Percentiles rank a stretch among this genome's conserved stretches.
phyloP scores from a whole-genome alignment of 2,888 invertebrate species.

The Drosophila barbarae region DNA sequence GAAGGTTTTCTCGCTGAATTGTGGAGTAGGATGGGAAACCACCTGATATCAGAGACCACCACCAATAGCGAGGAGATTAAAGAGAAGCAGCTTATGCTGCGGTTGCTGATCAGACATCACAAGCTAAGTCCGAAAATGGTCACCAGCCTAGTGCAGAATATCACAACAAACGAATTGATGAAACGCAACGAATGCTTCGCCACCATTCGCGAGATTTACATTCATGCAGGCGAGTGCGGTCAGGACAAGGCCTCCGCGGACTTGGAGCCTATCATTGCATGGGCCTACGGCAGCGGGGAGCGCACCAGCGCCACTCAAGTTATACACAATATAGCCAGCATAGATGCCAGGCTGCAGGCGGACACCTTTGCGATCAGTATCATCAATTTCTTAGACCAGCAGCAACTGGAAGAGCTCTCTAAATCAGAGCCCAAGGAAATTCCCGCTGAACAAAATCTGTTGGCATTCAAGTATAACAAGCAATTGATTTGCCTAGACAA shows the following conservation, averaged over 20 bases:
- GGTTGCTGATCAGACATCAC: constrained; percentile 58
- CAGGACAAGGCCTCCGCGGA: constrained; percentile 67
- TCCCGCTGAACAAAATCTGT: constrained; percentile 33
- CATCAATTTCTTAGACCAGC: constrained; percentile 73
- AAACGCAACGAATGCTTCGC: constrained; percentile 73
- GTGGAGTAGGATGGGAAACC: constrained; percentile 64
- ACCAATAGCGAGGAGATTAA: constrained; percentile 57
- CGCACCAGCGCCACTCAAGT: constrained; percentile 63
- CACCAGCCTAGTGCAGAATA: constrained; percentile 60
- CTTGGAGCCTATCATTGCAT: constrained; percentile 62
- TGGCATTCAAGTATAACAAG: constrained; percentile 73
- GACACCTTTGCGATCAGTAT: constrained; percentile 76
- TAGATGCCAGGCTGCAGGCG: constrained; percentile 66
- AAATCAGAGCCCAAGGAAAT: not conserved
- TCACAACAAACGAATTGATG: constrained; percentile 64
- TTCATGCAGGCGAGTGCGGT: constrained; percentile 61
- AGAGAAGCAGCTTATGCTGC: constrained; percentile 73
- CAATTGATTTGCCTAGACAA: constrained; percentile 66
- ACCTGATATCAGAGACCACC: constrained; percentile 67
- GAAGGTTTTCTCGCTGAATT: constrained; percentile 38
- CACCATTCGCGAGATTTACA: constrained; percentile 70
- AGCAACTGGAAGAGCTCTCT: constrained; percentile 36
- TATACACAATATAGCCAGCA: constrained; percentile 68
- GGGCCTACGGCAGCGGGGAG: constrained; percentile 65
- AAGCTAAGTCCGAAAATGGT: constrained; percentile 61